Evolutionary conservation across 2,113 vertebrate genomes (phyloP), one percentile per base, ranked within the genome.

Genomic region (Chamaetylas fuelleborni): DNA sequence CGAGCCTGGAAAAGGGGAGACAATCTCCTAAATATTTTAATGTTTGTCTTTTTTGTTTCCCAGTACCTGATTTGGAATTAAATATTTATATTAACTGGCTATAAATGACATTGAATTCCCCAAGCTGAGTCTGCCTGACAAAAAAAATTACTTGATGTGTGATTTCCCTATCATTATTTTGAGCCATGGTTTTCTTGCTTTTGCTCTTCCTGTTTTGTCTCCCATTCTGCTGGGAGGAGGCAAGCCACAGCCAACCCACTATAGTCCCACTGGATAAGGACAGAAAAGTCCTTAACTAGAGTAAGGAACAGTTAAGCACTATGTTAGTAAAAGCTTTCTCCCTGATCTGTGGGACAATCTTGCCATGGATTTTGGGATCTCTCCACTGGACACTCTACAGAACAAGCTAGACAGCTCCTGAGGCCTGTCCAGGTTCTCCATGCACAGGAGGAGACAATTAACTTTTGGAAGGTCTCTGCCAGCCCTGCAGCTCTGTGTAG

Each of bases 211-310:
- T 29, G 6, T 60, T 69, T 93, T 64, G 40, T 60, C 26, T n/a
- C 38, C 29, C 1, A 7, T 50, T 81, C 34, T 81, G 50, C 60
- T 26, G 29, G 58, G 13, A 62, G 6, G 11, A 14, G 5, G 9
- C 0, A 0, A 93, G 45, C 67, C 3, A 11, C 1, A 2, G 36
- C 9, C 4, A 5, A 57, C 7, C 7, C 67, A 70, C 16, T 20
- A 8, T 0, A 57, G 42, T 38, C 14, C 48, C 17, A 71, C 14
- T 14, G 13, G 6, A 33, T 26, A 71, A 45, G 17, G 56, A 56
- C 22, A 74, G 69, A 40, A 23, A 62, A 58, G 43, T 60, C 34
- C 16, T 58, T 45, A 48, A 31, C 17, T 19, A 29, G 26, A 2
- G 0, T 11, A 65, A 81, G 26, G 15, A 81, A 47, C 13, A 67